Evolutionary conservation across 2,888 invertebrate species (phyloP), one percentile per base, ranked within the genome.

Genomic region (Tetranychus truncatus): DNA sequence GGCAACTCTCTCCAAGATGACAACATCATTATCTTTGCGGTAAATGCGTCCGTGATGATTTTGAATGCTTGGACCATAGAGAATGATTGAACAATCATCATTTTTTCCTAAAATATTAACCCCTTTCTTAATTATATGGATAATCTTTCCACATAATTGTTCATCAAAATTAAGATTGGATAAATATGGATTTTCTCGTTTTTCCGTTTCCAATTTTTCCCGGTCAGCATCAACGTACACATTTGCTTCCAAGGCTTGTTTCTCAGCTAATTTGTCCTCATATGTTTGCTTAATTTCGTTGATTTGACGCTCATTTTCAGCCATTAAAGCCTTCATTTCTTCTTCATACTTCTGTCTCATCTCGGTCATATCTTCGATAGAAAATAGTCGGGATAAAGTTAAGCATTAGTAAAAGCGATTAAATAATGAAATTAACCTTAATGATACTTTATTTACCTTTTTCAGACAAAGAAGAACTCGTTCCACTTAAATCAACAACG

Each of bases 101-200:
- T 81, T 83, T 76, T 82, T 82, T 7, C 84, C 84, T 73, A 84
- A 80, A 34, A 81, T 80, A 34, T 81, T 82, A n/a, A 80, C 81
- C 15, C 84, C 84, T 6, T 80, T 78, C 18, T 83, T 81, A n/a
- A 86, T 80, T 78, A 86, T 84, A 80, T 85, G 84, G 45, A 85
- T 81, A 73, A 87, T 83, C 78, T 84, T 83, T 6, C 85, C 85
- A 0, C 84, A 83, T 75, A 87, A 81, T 80, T 84, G 83, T 1
- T 86, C 84, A 80, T 87, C 87, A 79, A 83, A 82, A 80, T 87
- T 86, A 76, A 87, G 79, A 80, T 87, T 87, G 80, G 82, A 85
- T 66, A 87, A 79, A 80, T 86, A 84, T 4, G 86, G 83, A 72
- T 82, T 80, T 4, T 21, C 34, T 44, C 55, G 46, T 69, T 77